Percentiles rank a stretch among this genome's conserved stretches.
Conservation (phyloP, 2,113 vertebrate genomes). For the Perognathus longimembris region DNA sequence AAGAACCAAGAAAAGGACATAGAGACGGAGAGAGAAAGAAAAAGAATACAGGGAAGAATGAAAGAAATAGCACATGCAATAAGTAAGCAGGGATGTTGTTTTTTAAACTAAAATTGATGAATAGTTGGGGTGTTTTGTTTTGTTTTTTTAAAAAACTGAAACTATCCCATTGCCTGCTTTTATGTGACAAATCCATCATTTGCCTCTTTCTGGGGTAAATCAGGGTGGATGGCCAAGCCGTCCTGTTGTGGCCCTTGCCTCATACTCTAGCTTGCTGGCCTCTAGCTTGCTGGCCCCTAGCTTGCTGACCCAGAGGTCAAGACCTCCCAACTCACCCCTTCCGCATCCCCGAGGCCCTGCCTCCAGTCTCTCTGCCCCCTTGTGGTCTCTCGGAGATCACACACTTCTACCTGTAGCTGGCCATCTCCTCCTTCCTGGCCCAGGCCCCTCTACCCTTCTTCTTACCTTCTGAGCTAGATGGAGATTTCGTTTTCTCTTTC, state of each 20-base stretch:
- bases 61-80: background rate
- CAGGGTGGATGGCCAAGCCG: accelerated
- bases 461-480: background rate
- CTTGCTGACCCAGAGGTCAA: background rate
- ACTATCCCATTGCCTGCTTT: background rate
- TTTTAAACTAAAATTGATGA: background rate
- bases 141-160: too few relatives aligned
- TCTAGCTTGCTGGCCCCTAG: accelerated
- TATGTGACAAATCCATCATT: background rate
- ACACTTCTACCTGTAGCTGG: too few relatives aligned
- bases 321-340: background rate
- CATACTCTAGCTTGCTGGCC: background rate
- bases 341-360: accelerated
- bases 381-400: background rate
- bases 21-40: background rate
- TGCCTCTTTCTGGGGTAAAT: background rate
- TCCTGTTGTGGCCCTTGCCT: background rate
- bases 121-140: accelerated
- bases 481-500: background rate
- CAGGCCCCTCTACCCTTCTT: accelerated
- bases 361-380: too few relatives aligned
- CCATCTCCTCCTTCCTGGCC: background rate
- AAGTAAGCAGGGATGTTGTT: background rate
- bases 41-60: background rate
- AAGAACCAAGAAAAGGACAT: accelerated